phyloP scores from a whole-genome alignment of 2,888 invertebrate genomes.

The Entomobrya proxima region DNA sequence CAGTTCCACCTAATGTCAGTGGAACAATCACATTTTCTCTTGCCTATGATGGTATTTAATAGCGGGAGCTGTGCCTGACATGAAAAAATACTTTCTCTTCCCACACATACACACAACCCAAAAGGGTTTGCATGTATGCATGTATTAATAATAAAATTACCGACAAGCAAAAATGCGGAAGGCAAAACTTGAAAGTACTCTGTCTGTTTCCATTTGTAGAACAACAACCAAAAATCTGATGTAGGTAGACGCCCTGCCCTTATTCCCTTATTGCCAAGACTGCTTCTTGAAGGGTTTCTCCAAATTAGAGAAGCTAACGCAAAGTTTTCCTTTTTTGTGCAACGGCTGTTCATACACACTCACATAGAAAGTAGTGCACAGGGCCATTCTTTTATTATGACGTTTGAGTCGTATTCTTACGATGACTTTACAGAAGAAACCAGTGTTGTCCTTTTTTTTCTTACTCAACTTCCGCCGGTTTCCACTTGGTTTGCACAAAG shows the following conservation, averaged over 20 bases:
- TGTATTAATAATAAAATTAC: neutral
- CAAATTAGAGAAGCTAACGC: neutral
- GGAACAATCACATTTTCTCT: conserved; percentile 14
- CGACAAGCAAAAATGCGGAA: neutral
- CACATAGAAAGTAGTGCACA: neutral
- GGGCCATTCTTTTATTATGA: neutral
- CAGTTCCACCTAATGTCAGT: conserved; percentile 25
- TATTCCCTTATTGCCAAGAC: neutral
- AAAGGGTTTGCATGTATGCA: neutral
- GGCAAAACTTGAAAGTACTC: too few species aligned
- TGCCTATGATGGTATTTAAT: neutral
- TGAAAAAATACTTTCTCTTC: conserved; percentile 1
- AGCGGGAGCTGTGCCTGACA: conserved; percentile 5
- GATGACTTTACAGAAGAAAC: neutral
- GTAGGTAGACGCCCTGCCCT: neutral
- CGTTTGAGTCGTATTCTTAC: neutral
- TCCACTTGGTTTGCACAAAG: conserved; percentile 25
- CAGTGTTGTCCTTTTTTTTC: conserved; percentile 24
- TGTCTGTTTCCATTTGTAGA: too few species aligned
- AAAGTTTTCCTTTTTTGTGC: neutral
- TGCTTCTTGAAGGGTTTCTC: neutral
- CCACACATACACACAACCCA: neutral
- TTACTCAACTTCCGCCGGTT: conserved; percentile 21
- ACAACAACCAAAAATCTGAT: neutral
- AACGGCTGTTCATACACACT: neutral